Evolutionary conservation across 2,113 vertebrate species (phyloP).

Genomic region (Diglossa brunneiventris): DNA sequence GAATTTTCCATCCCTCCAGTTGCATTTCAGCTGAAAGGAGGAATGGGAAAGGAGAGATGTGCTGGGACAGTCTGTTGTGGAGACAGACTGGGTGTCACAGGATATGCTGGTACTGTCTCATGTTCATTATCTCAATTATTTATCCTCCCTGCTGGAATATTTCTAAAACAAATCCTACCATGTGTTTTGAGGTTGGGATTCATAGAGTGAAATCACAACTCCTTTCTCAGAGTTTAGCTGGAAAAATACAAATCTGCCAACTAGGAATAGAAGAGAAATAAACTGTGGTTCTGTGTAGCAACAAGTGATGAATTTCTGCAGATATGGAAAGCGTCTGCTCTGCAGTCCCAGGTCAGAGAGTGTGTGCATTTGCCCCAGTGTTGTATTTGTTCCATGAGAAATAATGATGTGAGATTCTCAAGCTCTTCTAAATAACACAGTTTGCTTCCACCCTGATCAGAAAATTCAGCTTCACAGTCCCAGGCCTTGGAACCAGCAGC

Average conservation of each 20-base stretch:
- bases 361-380: not conserved
- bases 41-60: not conserved
- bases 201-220: constrained; percentile 18
- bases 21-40: not conserved
- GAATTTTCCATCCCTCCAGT: not conserved
- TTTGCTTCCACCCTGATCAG: not conserved
- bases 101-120: not conserved
- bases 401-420: constrained; percentile 36
- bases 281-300: constrained; percentile 30
- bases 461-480: not conserved
- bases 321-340: constrained; percentile 31
- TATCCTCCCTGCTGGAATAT: constrained; percentile 44
- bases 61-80: not conserved
- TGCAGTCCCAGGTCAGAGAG: constrained; percentile 21
- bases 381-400: not conserved
- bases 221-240: constrained; percentile 2
- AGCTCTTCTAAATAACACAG: not conserved
- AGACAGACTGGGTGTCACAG: not conserved
- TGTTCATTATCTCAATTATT: constrained; percentile 46
- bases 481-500: not conserved
- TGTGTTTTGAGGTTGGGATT: constrained; percentile 63
- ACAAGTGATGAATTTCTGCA: constrained; percentile 51
- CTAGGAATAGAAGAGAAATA: constrained; percentile 31
- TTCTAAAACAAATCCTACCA: constrained; percentile 59
- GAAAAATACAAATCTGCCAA: constrained; percentile 50